Evolutionary conservation across 2,888 invertebrate genomes (phyloP).

Genomic region (Ethmia dodecea): DNA sequence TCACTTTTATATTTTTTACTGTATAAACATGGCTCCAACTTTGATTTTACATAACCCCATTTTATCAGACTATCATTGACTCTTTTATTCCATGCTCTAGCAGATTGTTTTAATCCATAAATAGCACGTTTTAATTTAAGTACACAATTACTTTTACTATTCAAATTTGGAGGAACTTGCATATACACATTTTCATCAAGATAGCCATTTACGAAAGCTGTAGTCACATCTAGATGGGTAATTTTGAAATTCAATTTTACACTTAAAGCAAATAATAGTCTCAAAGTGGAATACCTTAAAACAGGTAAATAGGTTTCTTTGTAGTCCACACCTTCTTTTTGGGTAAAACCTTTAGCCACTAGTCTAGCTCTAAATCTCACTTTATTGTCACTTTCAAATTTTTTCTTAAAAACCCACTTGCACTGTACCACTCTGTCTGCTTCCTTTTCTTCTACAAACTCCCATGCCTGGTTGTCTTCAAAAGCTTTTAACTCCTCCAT

Average conservation of each 20-base stretch:
- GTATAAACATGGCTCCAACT: slow-evolving; percentile 11
- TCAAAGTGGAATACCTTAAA: slow-evolving; percentile 15
- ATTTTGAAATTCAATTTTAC: slow-evolving; percentile 12
- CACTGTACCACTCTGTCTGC: slow-evolving; percentile 2
- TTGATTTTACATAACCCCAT: slow-evolving; percentile 5
- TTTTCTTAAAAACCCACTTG: slow-evolving; percentile 2
- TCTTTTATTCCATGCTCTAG: slow-evolving; percentile 14
- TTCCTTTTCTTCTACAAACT: slow-evolving; percentile 4
- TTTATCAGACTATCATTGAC: slow-evolving; percentile 5
- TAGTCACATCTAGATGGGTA: slow-evolving; percentile 15
- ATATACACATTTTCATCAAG: slow-evolving; percentile 3
- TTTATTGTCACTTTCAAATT: not conserved
- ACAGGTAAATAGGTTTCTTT: slow-evolving; percentile 17
- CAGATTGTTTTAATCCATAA: slow-evolving; percentile 14
- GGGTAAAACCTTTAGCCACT: slow-evolving; percentile 12
- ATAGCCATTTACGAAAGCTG: slow-evolving; percentile 4
- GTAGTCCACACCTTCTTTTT: slow-evolving; percentile 15
- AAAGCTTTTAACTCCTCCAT: slow-evolving; percentile 10
- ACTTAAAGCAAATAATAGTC: slow-evolving; percentile 15
- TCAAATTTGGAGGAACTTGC: not conserved
- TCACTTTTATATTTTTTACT: not conserved
- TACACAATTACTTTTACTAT: slow-evolving; percentile 5
- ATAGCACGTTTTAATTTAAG: slow-evolving; percentile 13
- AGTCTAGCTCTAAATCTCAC: not conserved
- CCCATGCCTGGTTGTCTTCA: slow-evolving; percentile 12